Conservation (phyloP, 1,140 invertebrate species). For the Melanaphis sacchari region DNA sequence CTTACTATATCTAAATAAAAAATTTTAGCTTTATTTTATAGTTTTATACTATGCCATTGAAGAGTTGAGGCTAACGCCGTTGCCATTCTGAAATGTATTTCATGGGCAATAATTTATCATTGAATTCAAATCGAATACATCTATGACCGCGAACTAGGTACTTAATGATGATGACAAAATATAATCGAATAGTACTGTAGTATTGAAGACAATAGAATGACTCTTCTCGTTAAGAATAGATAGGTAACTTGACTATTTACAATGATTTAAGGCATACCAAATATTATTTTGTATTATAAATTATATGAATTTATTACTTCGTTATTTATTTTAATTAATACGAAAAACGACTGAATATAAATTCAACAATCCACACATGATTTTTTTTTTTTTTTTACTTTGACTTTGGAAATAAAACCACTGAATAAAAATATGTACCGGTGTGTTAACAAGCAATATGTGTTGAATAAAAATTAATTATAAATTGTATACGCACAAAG, state of each 20-base stretch:
- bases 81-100: too few relatives aligned
- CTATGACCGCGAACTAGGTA: too few relatives aligned
- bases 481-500: background rate
- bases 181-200: too few relatives aligned
- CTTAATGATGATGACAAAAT: too few relatives aligned
- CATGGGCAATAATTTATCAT: too few relatives aligned
- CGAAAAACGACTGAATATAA: background rate
- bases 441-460: slow-evolving; percentile 1
- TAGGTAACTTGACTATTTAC: background rate
- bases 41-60: too few relatives aligned
- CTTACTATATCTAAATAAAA: too few relatives aligned
- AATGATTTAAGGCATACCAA: background rate
- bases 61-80: too few relatives aligned
- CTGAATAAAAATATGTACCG: background rate
- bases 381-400: background rate
- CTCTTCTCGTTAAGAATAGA: background rate
- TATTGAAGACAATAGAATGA: too few relatives aligned
- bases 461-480: slow-evolving; percentile 17
- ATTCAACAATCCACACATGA: background rate
- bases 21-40: too few relatives aligned
- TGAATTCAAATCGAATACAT: too few relatives aligned
- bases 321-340: background rate
- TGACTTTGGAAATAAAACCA: background rate
- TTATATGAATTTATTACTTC: background rate
- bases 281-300: background rate